Percentiles rank a stretch among this genome's conserved stretches.
Conservation (phyloP, 2,888 invertebrate species). For the Oscheius sp. region DNA sequence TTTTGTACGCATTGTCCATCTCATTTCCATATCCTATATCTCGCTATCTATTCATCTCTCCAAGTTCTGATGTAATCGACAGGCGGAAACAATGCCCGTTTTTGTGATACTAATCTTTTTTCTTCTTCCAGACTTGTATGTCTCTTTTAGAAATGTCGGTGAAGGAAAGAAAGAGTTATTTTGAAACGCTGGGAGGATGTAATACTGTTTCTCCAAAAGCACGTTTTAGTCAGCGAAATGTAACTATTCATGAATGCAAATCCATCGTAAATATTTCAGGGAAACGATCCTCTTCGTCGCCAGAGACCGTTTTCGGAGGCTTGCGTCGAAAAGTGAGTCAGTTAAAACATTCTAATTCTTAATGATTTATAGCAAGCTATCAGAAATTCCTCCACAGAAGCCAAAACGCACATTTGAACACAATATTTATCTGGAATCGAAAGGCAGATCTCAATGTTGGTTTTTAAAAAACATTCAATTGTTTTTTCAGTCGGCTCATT, state of each 20-base stretch:
- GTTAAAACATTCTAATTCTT: not conserved
- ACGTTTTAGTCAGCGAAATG: not conserved
- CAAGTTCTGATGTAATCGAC: conserved; percentile 18
- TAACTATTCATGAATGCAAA: conserved; percentile 17
- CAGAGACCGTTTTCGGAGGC: conserved; percentile 9
- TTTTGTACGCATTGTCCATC: conserved; percentile 1
- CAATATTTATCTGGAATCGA: conserved; percentile 4
- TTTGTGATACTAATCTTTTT: conserved; percentile 11
- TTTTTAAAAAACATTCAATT: not conserved
- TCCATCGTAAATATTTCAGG: conserved; percentile 11
- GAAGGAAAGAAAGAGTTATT: conserved; percentile 18
- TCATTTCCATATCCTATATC: conserved; percentile 18
- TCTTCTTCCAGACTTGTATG: no score
- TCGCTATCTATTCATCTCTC: conserved; percentile 21
- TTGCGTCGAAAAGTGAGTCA: not conserved
- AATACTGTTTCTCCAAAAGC: not conserved
- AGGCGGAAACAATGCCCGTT: not conserved
- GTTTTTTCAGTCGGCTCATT: conserved; percentile 11
- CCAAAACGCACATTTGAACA: conserved; percentile 26
- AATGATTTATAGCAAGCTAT: not conserved
- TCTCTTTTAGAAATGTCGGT: conserved; percentile 10
- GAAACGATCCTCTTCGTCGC: not conserved
- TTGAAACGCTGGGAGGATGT: conserved; percentile 13
- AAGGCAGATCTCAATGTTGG: not conserved
- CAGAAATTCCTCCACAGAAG: conserved; percentile 26